Evolutionary conservation across 2,888 invertebrate species (phyloP), one percentile per base, ranked within the genome.

Genomic region (Epsilonema sp.): DNA sequence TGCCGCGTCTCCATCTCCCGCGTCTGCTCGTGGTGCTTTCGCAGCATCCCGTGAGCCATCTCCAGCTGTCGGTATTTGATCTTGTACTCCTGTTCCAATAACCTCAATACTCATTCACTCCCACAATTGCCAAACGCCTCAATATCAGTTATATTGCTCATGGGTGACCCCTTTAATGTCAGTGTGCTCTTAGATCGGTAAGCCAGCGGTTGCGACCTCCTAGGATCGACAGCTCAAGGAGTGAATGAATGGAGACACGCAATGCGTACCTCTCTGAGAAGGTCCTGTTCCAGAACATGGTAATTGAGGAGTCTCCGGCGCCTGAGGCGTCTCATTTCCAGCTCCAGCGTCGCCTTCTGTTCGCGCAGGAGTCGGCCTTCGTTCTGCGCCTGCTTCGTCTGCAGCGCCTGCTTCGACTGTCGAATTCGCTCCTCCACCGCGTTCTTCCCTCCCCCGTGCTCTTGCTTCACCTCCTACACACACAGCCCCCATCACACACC

Each of bases 21-120:
- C 42, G 92, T 90, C 67, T 85, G 83, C 65, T 92, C 90, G 70
- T 97, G 94, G 68, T 97, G 94, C 55, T 87, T 77, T 54, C 90
- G 69, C 54, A 94, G 72, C 82, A 92, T 86, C 43, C 77, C 74
- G 69, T 97, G 94, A 45, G 89, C 87, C 66, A 84, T 83, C 63
- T 94, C 90, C 57, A 94, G 67, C 65, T 97, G 94, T 55, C 83
- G 82, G 66, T 89, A 86, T 47, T 90, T 78, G 70, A 87, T 87
- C 67, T 82, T 83, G 61, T 94, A 71, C 71, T 94, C 94, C 83
- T 90, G 67, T 1, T 1, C n/a, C n/a, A n/a, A n/a, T n/a, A n/a
- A n/a, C n/a, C n/a, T n/a, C n/a, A n/a, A n/a, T n/a, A n/a, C n/a
- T n/a, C n/a, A n/a, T n/a, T n/a, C 65, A 57, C 48, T 50, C n/a